Percentiles rank a stretch among this genome's conserved stretches.
Conservation (phyloP, 2,888 invertebrate species). For the Lutraria lutraria region DNA sequence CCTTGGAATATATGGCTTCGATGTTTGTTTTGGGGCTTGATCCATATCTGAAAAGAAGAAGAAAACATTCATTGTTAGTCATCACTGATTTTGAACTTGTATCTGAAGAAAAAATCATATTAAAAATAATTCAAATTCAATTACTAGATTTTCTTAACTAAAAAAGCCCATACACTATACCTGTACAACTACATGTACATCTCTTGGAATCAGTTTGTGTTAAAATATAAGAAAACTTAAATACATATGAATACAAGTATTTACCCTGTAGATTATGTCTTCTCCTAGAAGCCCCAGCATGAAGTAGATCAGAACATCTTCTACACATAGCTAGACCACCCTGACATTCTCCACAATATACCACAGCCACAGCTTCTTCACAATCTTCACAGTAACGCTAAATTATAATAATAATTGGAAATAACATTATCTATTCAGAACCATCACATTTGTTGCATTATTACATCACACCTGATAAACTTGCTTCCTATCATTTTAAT, state of each 20-base stretch:
- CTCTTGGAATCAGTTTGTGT: no score
- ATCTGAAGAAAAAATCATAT: no score
- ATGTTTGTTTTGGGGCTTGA: conserved; percentile 57
- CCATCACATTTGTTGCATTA: background rate
- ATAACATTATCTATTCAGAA: background rate
- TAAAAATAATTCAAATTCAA: no score
- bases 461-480: no score
- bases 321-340: conserved; percentile 70
- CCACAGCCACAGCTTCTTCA: conserved; percentile 63
- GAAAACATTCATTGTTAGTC: background rate
- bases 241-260: no score
- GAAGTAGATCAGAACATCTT: conserved; percentile 66
- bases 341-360: conserved; percentile 72
- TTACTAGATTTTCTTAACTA: background rate
- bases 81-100: no score
- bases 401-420: no score
- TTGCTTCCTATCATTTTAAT: no score
- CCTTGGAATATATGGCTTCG: conserved; percentile 71
- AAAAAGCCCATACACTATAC: no score
- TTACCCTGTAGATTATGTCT: conserved; percentile 65
- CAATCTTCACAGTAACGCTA: conserved; percentile 70
- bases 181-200: no score
- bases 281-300: conserved; percentile 69
- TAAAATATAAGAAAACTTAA: no score
- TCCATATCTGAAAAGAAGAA: conserved; percentile 69